Evolutionary conservation across 2,797 vertebrate genomes (phyloP).

Genomic region (Chelon auratus): DNA sequence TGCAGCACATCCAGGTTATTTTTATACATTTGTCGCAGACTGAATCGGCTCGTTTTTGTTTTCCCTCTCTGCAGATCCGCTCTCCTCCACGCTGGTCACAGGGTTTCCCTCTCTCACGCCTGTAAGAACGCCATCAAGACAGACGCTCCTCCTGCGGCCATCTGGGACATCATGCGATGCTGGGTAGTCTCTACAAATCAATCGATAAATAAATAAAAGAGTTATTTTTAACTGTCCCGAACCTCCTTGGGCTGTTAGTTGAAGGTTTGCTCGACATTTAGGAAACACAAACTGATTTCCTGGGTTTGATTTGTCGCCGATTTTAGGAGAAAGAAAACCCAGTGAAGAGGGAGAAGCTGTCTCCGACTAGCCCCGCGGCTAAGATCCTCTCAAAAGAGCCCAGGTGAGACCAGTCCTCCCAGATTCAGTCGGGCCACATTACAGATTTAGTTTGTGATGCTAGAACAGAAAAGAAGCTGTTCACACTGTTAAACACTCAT

Average conservation of each 20-base stretch:
- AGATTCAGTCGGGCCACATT: neutral
- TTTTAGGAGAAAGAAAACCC: slow-evolving; percentile 89
- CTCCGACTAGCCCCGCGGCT: slow-evolving; percentile 87
- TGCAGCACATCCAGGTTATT: neutral
- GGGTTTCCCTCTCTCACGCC: slow-evolving; percentile 92
- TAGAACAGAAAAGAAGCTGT: no score
- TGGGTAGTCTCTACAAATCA: slow-evolving; percentile 82
- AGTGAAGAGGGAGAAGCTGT: slow-evolving; percentile 90
- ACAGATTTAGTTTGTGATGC: neutral
- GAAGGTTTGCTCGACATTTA: neutral
- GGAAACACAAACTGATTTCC: neutral
- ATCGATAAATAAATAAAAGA: no score
- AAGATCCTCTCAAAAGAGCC: slow-evolving; percentile 89
- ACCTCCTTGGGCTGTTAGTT: neutral
- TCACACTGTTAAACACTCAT: no score
- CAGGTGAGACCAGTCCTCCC: slow-evolving; percentile 72
- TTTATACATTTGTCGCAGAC: neutral
- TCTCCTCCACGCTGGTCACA: slow-evolving; percentile 89
- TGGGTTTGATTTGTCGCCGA: neutral
- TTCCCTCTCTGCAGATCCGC: slow-evolving; percentile 85
- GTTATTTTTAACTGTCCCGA: neutral
- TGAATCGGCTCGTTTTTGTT: neutral
- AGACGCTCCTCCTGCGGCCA: slow-evolving; percentile 81
- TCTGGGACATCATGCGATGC: slow-evolving; percentile 96
- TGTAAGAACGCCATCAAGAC: slow-evolving; percentile 94